phyloP scores from a whole-genome alignment of 2,797 vertebrate genomes.

The Sebastes glaucus region DNA sequence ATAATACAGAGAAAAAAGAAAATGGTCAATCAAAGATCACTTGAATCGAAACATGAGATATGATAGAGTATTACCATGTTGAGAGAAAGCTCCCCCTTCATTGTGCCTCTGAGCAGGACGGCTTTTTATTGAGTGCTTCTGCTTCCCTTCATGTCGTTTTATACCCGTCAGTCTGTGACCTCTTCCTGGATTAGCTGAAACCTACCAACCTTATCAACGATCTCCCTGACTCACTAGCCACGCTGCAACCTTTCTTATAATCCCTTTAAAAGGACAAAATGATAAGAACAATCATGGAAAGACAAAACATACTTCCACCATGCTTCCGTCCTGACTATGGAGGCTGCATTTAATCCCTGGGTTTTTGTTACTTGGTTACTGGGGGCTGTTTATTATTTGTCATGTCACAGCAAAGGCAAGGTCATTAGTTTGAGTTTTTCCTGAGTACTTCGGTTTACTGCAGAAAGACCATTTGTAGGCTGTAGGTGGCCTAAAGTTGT shows the following conservation, averaged over 20 bases:
- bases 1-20: constrained; percentile 9
- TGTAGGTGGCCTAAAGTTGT: neutral
- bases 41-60: neutral
- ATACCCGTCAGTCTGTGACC: constrained; percentile 59
- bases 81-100: constrained; percentile 45
- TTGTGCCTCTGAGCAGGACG: constrained; percentile 30
- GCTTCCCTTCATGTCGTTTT: constrained; percentile 53
- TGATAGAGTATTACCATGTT: constrained; percentile 55
- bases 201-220: constrained; percentile 73
- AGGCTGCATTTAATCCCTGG: constrained; percentile 65
- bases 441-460: neutral
- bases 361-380: constrained; percentile 70
- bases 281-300: constrained; percentile 57
- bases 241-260: constrained; percentile 61
- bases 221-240: constrained; percentile 60
- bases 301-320: constrained; percentile 64
- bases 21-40: constrained; percentile 6
- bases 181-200: constrained; percentile 67
- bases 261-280: constrained; percentile 64
- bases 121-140: constrained; percentile 32
- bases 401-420: constrained; percentile 32
- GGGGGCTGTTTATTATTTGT: constrained; percentile 44
- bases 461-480: neutral
- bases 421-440: constrained; percentile 34
- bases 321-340: constrained; percentile 55